Conservation (phyloP, 92 coral and sea anemone genomes). For the Phenganax subtilis region DNA sequence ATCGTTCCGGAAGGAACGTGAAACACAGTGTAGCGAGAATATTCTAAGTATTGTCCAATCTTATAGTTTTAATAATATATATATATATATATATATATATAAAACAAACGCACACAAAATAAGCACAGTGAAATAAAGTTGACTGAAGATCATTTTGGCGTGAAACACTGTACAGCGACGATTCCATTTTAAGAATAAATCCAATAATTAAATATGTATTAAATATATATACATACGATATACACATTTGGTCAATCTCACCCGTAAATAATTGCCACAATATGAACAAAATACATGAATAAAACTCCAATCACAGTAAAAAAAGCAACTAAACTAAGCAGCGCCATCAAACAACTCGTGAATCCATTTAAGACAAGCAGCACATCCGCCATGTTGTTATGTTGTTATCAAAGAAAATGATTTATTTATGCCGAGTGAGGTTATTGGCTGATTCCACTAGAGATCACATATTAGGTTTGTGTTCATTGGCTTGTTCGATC, state of each 20-base stretch:
- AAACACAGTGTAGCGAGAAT: too few species aligned
- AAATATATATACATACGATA: too few species aligned
- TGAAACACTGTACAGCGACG: too few species aligned
- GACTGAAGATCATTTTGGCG: background rate
- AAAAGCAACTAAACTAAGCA: conserved; percentile 29
- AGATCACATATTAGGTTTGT: conserved; percentile 4
- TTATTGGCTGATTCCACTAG: conserved; percentile 15
- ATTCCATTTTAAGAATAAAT: background rate
- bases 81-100: too few species aligned
- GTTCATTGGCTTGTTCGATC: conserved; percentile 25
- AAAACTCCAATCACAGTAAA: conserved; percentile 21
- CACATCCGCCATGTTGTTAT: conserved; percentile 27
- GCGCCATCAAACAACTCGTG: conserved; percentile 19
- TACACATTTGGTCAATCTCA: background rate
- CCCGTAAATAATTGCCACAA: conserved; percentile 35
- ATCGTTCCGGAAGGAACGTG: too few species aligned
- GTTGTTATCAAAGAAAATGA: conserved; percentile 24
- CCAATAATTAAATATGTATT: background rate
- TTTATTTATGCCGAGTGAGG: conserved; percentile 4
- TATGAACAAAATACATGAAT: conserved; percentile 39
- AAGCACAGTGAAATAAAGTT: background rate
- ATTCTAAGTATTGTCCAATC: too few species aligned
- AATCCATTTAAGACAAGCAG: background rate
- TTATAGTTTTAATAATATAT: too few species aligned
- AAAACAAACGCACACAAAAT: too few species aligned